Evolutionary conservation across 2,888 invertebrate species (phyloP), one percentile per base, ranked within the genome.

Genomic region (Drosophila phalerata): DNA sequence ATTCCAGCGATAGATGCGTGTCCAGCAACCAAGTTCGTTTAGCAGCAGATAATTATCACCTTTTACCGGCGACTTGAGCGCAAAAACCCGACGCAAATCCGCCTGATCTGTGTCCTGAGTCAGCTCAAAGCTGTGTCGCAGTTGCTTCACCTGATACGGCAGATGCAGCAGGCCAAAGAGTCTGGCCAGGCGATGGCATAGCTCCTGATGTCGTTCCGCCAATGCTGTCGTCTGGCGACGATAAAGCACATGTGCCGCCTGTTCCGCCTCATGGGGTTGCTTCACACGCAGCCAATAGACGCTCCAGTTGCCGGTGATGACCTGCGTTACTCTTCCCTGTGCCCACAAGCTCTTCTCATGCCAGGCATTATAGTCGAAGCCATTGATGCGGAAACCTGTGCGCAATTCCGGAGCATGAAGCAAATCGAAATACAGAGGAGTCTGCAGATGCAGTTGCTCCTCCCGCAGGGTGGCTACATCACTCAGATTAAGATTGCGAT

Each of bases 231-330:
- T 66, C 61, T 83, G 83, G 0, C 88, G 77, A 0, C 81, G 75
- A 51, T 65, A 60, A 8, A 77, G 11, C 2, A 25, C 47, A 37
- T 87, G 73, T 3, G 43, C n/a, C 0, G 42, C 2, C 37, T 51
- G 63, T 17, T 51, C 52, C 0, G 17, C 0, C 8, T 5, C 37
- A 11, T 57, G 56, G 0, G 72, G 72, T 17, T 70, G 69, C 40
- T 77, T 81, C 0, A 91, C 64, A 5, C 45, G 78, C 30, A 91
- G 64, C 61, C 76, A 68, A 37, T 81, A 77, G 6, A 80, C 85
- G 2, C 85, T 92, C 94, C 94, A 94, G 32, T 92, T 92, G 5
- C 93, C 93, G 10, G 88, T 90, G 6, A 95, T 90, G 5, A 87
- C 82, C 81, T 94, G 94, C 9, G 86, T 76, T 0, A 87, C 37